phyloP scores from a whole-genome alignment of 2,797 vertebrate genomes.

The Micromesistius poutassou region DNA sequence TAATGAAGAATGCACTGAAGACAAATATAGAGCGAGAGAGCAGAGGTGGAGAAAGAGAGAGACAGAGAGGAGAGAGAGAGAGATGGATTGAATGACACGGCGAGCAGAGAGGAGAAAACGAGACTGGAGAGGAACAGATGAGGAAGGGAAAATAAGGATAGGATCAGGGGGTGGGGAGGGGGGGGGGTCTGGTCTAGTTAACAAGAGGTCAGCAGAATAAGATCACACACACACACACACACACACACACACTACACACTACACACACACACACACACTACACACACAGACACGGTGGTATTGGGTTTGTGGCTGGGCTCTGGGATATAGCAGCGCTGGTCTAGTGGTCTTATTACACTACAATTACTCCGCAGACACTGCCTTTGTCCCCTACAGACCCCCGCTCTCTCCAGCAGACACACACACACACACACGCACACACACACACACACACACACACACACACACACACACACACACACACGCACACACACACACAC shows the following conservation, averaged over 20 bases:
- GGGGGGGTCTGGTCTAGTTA: constrained; percentile 16
- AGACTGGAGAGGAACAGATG: too few species aligned
- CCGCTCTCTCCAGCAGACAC: constrained; percentile 8
- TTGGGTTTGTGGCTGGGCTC: constrained; percentile 45
- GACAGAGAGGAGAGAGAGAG: too few species aligned
- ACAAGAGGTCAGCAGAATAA: constrained; percentile 40
- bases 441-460: not conserved
- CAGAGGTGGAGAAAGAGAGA: not conserved
- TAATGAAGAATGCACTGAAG: not conserved
- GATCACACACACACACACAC: constrained; percentile 36
- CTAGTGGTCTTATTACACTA: constrained; percentile 61
- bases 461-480: too few species aligned
- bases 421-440: constrained; percentile 3
- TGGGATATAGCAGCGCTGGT: constrained; percentile 55
- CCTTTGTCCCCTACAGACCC: constrained; percentile 40
- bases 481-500: constrained; percentile 9
- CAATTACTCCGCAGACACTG: constrained; percentile 50
- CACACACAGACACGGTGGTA: constrained; percentile 37
- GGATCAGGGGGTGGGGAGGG: not conserved
- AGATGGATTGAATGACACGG: too few species aligned
- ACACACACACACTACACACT: constrained; percentile 1
- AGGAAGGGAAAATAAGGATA: too few species aligned
- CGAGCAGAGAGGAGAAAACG: too few species aligned
- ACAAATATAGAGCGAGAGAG: not conserved
- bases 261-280: constrained; percentile 9